Evolutionary conservation across 2,797 vertebrate species (phyloP).

Genomic region (Hippopotamyrus pictus): DNA sequence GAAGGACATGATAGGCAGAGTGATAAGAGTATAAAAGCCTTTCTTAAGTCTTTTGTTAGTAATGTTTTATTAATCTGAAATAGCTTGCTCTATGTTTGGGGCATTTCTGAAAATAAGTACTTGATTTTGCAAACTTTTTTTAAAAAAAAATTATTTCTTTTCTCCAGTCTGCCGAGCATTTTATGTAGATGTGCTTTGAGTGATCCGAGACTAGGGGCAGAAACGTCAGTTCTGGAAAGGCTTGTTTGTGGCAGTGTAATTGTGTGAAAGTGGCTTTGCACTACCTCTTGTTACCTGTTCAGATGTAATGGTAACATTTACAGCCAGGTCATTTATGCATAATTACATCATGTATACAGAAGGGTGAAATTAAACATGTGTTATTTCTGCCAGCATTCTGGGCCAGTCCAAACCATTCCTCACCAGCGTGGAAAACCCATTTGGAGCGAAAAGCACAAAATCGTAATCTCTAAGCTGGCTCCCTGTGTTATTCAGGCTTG

Average conservation of each 20-base stretch:
- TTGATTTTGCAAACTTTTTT: background rate
- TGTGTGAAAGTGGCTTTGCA: constrained; percentile 67
- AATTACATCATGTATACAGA: constrained; percentile 57
- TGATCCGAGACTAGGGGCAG: background rate
- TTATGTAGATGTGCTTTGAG: background rate
- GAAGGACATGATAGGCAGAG: background rate
- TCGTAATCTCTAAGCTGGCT: background rate
- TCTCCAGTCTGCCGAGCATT: background rate
- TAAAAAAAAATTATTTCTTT: background rate
- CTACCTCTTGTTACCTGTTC: constrained; percentile 80
- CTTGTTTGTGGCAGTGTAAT: constrained; percentile 54
- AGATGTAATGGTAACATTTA: constrained; percentile 72
- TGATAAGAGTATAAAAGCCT: background rate
- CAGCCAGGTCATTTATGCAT: constrained; percentile 70
- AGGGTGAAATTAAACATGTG: background rate
- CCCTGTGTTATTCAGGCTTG: background rate
- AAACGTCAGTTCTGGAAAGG: background rate
- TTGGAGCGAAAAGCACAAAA: background rate
- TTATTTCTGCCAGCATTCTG: background rate
- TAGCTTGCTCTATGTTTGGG: constrained; percentile 17
- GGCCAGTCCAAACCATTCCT: background rate
- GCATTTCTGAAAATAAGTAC: constrained; percentile 2
- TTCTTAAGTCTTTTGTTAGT: constrained; percentile 8
- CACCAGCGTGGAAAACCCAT: background rate
- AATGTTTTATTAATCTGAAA: constrained; percentile 32